phyloP scores from a whole-genome alignment of 2,113 vertebrate species.

The Gobiocypris rarus region DNA sequence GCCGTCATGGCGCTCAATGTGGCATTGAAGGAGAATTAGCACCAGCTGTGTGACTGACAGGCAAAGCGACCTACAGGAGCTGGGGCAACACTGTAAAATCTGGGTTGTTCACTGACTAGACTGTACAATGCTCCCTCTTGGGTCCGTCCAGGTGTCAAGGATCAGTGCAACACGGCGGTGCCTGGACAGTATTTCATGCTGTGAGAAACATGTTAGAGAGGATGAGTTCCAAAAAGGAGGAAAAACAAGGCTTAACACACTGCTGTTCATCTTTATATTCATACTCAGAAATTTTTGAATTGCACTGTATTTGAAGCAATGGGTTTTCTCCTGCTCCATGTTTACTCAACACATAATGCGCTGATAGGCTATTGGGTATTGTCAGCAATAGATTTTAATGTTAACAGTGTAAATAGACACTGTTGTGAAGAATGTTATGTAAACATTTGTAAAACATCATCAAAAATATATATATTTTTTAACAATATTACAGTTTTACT shows the following conservation, averaged over 20 bases:
- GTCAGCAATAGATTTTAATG: neutral
- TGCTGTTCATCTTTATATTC: neutral
- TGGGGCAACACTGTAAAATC: slow-evolving; percentile 8
- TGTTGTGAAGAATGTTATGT: neutral
- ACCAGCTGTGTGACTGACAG: slow-evolving; percentile 34
- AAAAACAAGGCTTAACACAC: slow-evolving; percentile 49
- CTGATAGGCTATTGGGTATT: neutral
- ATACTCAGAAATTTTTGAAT: neutral
- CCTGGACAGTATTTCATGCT: slow-evolving; percentile 63
- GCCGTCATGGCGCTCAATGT: neutral
- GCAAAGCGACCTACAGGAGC: slow-evolving; percentile 37
- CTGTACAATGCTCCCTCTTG: slow-evolving; percentile 21
- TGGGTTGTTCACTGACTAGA: neutral
- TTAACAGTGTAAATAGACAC: neutral
- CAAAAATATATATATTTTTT: too few relatives aligned
- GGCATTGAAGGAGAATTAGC: neutral
- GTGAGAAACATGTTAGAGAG: slow-evolving; percentile 60
- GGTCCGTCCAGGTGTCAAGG: slow-evolving; percentile 60
- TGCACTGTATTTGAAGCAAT: neutral
- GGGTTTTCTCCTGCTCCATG: neutral
- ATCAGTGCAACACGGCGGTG: slow-evolving; percentile 55
- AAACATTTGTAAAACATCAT: neutral
- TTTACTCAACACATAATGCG: neutral
- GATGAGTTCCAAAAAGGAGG: slow-evolving; percentile 56
- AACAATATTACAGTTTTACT: neutral